These are phyloP conservation scores for Synchiropus splendidus DNA, from an alignment of 2,113 vertebrate genomes.

Conservation along the genomic window DNA sequence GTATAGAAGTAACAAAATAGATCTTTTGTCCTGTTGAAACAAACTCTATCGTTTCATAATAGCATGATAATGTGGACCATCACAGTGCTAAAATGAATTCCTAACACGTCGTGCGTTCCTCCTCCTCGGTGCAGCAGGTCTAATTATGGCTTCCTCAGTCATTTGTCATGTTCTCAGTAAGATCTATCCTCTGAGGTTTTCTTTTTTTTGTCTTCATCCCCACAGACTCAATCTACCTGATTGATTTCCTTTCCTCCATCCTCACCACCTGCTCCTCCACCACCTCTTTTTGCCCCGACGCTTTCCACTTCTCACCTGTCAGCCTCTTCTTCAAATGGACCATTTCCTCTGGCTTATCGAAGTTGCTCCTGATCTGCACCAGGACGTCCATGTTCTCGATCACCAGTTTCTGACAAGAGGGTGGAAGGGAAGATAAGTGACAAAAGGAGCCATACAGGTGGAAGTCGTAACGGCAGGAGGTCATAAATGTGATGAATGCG, in stretches of 20 bases:
- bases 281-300: neutral
- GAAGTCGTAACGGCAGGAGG: conserved; percentile 3
- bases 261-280: neutral
- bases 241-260: too few species aligned
- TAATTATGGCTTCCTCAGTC: too few species aligned
- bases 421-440: conserved; percentile 7
- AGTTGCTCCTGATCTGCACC: conserved; percentile 84
- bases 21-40: too few species aligned
- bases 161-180: too few species aligned
- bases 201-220: too few species aligned
- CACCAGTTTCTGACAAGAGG: conserved; percentile 77
- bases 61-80: too few species aligned
- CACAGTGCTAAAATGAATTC: too few species aligned
- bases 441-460: neutral
- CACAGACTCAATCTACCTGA: too few species aligned
- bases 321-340: conserved; percentile 70
- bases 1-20: neutral
- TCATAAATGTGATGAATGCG: conserved; percentile 1
- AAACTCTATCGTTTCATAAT: too few species aligned
- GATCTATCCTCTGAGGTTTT: too few species aligned
- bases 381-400: conserved; percentile 89
- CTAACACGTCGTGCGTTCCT: too few species aligned
- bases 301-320: conserved; percentile 64
- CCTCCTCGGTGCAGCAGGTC: too few species aligned
- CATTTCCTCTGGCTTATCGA: conserved; percentile 73